A percentile compares a stretch with the other conserved stretches of the same genome.
Conservation (phyloP, 2,888 invertebrate genomes). For the Chrysolina oricalcia region DNA sequence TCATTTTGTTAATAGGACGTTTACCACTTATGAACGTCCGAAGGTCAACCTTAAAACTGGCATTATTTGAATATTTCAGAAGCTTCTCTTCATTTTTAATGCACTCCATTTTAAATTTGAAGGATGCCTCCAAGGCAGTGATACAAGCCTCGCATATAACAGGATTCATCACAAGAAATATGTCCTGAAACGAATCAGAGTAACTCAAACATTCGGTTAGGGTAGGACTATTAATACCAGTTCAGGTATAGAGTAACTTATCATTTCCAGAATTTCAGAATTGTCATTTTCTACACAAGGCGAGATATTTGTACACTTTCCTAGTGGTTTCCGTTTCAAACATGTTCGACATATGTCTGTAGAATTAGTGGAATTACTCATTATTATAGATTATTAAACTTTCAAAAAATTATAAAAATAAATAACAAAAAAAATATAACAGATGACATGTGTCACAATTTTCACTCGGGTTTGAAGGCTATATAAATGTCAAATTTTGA, state of each 20-base stretch:
- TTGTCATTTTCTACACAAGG: slow-evolving; percentile 35
- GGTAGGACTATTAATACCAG: slow-evolving; percentile 35
- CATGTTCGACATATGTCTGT: slow-evolving; percentile 37
- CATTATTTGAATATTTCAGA: slow-evolving; percentile 28
- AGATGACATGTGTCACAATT: too few relatives aligned
- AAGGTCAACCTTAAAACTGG: slow-evolving; percentile 33
- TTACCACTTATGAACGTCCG: slow-evolving; percentile 23
- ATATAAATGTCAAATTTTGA: too few relatives aligned
- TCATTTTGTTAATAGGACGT: slow-evolving; percentile 14
- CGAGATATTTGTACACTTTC: slow-evolving; percentile 35
- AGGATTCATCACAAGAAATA: slow-evolving; percentile 44
- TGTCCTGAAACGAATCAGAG: slow-evolving; percentile 44
- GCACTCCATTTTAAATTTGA: slow-evolving; percentile 54
- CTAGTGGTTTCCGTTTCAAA: slow-evolving; percentile 28
- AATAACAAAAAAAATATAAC: not conserved
- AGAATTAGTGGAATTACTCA: slow-evolving; percentile 1
- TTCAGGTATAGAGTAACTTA: slow-evolving; percentile 50
- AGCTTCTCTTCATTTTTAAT: slow-evolving; percentile 46
- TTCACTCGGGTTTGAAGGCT: too few relatives aligned
- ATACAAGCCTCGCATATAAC: slow-evolving; percentile 51
- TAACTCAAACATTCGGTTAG: not conserved
- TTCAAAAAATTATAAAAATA: not conserved
- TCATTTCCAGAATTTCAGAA: slow-evolving; percentile 38
- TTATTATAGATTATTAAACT: not conserved
- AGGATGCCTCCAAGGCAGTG: slow-evolving; percentile 44